These are phyloP conservation scores for Zosterops lateralis DNA, from an alignment of 2,113 vertebrate genomes.

Conservation along the genomic window DNA sequence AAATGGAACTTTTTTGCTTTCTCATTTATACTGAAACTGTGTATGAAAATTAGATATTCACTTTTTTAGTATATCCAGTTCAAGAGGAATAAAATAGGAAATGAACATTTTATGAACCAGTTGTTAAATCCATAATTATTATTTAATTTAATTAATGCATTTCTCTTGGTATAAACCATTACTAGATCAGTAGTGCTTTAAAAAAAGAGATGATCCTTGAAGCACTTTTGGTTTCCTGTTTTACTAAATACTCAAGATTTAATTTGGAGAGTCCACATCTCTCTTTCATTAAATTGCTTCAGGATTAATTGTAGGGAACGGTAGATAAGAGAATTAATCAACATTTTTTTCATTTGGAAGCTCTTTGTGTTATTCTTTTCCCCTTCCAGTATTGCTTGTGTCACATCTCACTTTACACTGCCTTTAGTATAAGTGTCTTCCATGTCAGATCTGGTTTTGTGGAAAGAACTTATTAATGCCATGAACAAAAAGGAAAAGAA, in stretches of 20 bases:
- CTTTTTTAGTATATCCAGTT: background rate
- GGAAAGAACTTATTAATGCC: background rate
- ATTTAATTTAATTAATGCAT: constrained; percentile 56
- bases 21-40: background rate
- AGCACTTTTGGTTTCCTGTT: constrained; percentile 52
- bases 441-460: background rate
- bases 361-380: constrained; percentile 5
- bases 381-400: background rate
- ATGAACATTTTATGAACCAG: background rate
- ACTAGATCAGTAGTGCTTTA: background rate
- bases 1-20: background rate
- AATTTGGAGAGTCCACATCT: constrained; percentile 35
- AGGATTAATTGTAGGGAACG: background rate
- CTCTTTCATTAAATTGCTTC: constrained; percentile 40
- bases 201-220: constrained; percentile 27
- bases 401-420: background rate
- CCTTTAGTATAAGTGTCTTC: background rate
- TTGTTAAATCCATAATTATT: background rate
- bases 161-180: background rate
- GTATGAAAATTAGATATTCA: background rate
- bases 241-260: constrained; percentile 37
- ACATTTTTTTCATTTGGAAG: background rate
- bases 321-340: background rate
- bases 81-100: background rate
- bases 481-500: background rate